A percentile compares a stretch with the other conserved stretches of the same genome.
phyloP scores from a whole-genome alignment of 92 coral and sea anemone genomes.

The Parazoanthus swiftii region DNA sequence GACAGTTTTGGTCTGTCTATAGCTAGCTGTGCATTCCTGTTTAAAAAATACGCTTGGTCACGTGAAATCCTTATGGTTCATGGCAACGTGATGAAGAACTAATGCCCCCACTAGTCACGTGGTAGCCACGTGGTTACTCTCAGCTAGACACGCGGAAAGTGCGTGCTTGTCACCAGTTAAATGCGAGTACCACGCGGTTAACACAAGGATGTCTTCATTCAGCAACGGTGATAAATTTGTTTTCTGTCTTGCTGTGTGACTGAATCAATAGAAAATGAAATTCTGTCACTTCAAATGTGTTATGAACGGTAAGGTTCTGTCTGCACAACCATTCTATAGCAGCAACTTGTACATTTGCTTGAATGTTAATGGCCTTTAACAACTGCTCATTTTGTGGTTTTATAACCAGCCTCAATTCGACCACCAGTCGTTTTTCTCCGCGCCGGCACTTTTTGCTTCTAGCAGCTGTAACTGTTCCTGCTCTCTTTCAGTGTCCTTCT shows the following conservation, averaged over 20 bases:
- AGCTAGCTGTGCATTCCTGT: no score
- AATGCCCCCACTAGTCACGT: background rate
- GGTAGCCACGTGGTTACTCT: background rate
- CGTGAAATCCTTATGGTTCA: background rate
- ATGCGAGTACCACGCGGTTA: no score
- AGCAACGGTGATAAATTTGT: background rate
- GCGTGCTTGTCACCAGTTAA: background rate
- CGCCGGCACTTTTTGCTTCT: background rate
- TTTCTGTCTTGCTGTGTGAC: background rate
- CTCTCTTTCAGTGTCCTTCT: background rate
- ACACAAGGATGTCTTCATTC: background rate
- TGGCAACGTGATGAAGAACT: no score
- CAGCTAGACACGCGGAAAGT: background rate
- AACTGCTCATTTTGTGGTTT: background rate
- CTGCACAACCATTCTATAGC: background rate
- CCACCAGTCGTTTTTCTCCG: background rate
- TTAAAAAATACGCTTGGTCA: no score
- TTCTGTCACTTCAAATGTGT: background rate
- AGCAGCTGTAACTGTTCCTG: background rate
- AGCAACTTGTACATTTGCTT: background rate
- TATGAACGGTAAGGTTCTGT: background rate
- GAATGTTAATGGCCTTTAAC: background rate
- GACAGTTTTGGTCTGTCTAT: no score
- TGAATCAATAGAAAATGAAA: background rate
- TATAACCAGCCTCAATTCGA: background rate